Percentiles rank a stretch among this genome's conserved stretches.
Conservation (phyloP, 2,113 vertebrate genomes). For the Smithornis capensis region DNA sequence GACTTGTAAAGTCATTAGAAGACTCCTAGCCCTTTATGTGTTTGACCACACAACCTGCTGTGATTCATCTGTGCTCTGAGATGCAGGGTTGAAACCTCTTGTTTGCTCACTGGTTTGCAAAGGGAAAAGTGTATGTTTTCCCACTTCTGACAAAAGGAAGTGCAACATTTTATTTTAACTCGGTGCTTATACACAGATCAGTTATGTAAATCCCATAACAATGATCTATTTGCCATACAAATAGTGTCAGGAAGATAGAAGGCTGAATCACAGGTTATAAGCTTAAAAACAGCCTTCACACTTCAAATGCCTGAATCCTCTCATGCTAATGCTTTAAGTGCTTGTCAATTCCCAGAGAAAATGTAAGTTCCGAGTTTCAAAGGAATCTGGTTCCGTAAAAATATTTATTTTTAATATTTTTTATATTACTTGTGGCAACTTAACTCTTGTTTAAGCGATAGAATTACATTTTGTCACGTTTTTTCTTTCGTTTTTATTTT, state of each 20-base stretch:
- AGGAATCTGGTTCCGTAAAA: background rate
- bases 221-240: background rate
- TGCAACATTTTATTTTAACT: background rate
- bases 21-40: constrained; percentile 18
- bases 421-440: background rate
- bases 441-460: background rate
- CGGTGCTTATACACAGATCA: background rate
- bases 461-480: background rate
- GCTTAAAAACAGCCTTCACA: background rate
- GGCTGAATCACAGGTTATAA: background rate
- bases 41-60: background rate
- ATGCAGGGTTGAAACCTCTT: background rate
- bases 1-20: constrained; percentile 59
- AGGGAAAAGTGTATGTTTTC: background rate
- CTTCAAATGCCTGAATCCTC: background rate
- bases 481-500: background rate
- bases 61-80: background rate
- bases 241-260: background rate
- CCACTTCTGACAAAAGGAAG: background rate
- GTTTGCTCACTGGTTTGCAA: background rate
- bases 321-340: background rate
- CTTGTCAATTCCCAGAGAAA: background rate
- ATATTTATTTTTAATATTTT: fast-evolving
- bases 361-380: background rate
- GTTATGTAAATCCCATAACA: constrained; percentile 25